Conservation (phyloP, 2,113 vertebrate species). For the Oryzias curvinotus region DNA sequence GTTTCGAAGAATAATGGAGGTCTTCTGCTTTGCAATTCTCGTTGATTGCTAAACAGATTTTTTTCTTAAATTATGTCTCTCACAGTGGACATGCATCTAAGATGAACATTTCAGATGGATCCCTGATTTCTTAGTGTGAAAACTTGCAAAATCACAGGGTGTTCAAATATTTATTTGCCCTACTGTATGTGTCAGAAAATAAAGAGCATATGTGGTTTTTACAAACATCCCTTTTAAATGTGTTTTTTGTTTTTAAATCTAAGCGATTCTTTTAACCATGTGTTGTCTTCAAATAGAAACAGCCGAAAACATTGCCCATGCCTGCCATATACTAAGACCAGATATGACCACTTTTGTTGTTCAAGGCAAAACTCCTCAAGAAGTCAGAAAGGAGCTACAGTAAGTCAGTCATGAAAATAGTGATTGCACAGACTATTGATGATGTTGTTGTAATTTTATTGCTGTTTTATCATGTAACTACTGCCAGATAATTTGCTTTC, state of each 20-base stretch:
- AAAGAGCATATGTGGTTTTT: too few relatives aligned
- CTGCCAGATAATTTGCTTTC: too few relatives aligned
- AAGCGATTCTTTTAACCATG: not conserved
- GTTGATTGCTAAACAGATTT: too few relatives aligned
- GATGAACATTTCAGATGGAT: too few relatives aligned
- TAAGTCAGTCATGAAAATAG: slow-evolving; percentile 53
- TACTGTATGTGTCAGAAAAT: too few relatives aligned
- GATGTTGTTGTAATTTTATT: too few relatives aligned
- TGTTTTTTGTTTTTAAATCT: not conserved
- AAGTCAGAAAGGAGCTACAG: slow-evolving; percentile 82
- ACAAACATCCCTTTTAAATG: not conserved
- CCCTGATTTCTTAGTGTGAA: too few relatives aligned
- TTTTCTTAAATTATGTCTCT: not conserved
- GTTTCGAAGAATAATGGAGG: too few relatives aligned
- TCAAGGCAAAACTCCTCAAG: slow-evolving; percentile 77
- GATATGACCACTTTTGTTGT: slow-evolving; percentile 87
- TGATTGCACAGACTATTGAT: not conserved
- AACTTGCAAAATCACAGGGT: too few relatives aligned
- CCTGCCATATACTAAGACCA: slow-evolving; percentile 88
- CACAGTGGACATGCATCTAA: too few relatives aligned
- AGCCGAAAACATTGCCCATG: slow-evolving; percentile 91
- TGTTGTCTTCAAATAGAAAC: slow-evolving; percentile 79
- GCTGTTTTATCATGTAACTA: too few relatives aligned
- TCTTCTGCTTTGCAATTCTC: too few relatives aligned
- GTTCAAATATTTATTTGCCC: not conserved